These are phyloP conservation scores for Helicoverpa zea DNA, from an alignment of 1,140 invertebrate genomes.

Conservation along the genomic window DNA sequence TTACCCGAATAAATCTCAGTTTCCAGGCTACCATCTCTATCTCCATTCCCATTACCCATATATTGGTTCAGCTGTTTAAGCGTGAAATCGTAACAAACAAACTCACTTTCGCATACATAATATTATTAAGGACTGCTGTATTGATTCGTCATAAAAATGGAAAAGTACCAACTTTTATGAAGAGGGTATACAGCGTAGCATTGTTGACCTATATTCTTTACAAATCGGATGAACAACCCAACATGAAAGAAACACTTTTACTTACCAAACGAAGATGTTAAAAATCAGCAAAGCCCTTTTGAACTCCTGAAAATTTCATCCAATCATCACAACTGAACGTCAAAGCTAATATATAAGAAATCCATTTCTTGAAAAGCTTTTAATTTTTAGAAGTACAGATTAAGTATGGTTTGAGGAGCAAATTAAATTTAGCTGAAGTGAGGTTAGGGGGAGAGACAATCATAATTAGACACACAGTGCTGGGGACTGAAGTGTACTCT, in stretches of 20 bases:
- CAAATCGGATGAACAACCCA: not conserved
- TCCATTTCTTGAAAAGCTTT: constrained; percentile 11
- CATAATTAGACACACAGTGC: constrained; percentile 40
- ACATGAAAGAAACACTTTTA: not conserved
- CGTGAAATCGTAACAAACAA: no score
- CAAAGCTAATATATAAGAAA: not conserved
- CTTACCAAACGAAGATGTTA: no score
- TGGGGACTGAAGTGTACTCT: not conserved
- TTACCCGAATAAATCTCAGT: no score
- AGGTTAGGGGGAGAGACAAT: constrained; percentile 23
- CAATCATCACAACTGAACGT: not conserved
- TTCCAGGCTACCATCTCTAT: no score
- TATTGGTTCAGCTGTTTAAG: no score
- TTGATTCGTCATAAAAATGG: no score
- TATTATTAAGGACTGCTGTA: no score
- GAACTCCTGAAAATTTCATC: not conserved
- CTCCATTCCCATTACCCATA: no score
- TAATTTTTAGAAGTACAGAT: constrained; percentile 19
- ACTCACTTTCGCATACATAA: no score
- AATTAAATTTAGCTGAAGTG: constrained; percentile 33
- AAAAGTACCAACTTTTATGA: no score
- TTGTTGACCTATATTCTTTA: no score
- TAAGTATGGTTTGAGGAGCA: constrained; percentile 15
- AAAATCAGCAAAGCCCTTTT: not conserved
- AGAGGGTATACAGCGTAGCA: no score